Evolutionary conservation across 1,140 invertebrate genomes (phyloP).

Genomic region (Euborellia annulipes): DNA sequence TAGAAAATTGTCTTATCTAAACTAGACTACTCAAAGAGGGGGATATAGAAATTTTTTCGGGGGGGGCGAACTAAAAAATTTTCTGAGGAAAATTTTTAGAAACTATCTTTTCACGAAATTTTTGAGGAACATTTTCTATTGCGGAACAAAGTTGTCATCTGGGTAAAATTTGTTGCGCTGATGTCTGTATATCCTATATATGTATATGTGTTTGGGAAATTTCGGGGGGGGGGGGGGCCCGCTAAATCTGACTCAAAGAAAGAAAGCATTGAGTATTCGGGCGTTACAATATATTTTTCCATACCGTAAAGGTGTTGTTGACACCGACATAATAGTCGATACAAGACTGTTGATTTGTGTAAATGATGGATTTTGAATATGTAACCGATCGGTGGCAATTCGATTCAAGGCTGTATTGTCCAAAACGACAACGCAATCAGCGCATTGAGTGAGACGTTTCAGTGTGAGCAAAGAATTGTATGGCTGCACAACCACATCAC

Average conservation of each 20-base stretch:
- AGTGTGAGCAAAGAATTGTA: slow-evolving; percentile 95
- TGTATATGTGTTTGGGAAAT: too few relatives aligned
- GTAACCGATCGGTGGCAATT: slow-evolving; percentile 87
- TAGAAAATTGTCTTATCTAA: too few relatives aligned
- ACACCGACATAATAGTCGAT: slow-evolving; percentile 96
- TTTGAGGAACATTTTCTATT: too few relatives aligned
- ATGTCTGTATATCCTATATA: too few relatives aligned
- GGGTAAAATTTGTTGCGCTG: too few relatives aligned
- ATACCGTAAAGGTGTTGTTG: slow-evolving; percentile 80
- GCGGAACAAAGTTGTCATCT: slow-evolving; percentile 5
- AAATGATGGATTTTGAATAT: slow-evolving; percentile 92
- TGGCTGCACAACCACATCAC: slow-evolving; percentile 97
- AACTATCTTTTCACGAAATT: too few relatives aligned
- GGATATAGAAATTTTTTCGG: too few relatives aligned
- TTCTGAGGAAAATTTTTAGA: too few relatives aligned
- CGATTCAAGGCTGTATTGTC: slow-evolving; percentile 96
- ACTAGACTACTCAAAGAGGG: too few relatives aligned
- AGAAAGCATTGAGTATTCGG: not conserved
- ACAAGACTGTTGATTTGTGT: slow-evolving; percentile 95
- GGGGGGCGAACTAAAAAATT: too few relatives aligned
- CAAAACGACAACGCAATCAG: slow-evolving; percentile 96
- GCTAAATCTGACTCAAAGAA: not conserved
- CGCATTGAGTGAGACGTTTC: slow-evolving; percentile 85
- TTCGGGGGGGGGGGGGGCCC: too few relatives aligned
- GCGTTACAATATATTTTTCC: too few relatives aligned